phyloP scores from a whole-genome alignment of 2,888 invertebrate species.

The Pteria penguin region DNA sequence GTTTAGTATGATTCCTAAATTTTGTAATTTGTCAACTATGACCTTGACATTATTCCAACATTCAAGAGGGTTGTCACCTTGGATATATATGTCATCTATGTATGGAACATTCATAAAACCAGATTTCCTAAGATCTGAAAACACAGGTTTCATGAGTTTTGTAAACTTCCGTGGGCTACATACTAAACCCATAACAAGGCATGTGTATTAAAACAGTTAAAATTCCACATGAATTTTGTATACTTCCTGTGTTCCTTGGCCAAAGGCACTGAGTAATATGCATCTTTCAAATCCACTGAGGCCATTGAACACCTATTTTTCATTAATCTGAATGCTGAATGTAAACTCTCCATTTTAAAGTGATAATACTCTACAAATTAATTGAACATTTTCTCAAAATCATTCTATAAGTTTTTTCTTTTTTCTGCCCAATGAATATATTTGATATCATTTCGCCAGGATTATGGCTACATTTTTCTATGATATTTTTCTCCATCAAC shows the following conservation, averaged over 20 bases:
- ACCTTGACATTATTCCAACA: constrained; percentile 25
- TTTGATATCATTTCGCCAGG: constrained; percentile 41
- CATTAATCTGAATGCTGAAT: constrained; percentile 37
- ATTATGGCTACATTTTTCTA: background rate
- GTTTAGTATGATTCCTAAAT: constrained; percentile 24
- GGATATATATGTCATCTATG: constrained; percentile 41
- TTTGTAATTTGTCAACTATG: constrained; percentile 18
- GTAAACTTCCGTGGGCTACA: constrained; percentile 45
- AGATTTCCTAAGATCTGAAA: constrained; percentile 25
- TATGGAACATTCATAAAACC: constrained; percentile 38
- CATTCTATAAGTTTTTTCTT: constrained; percentile 41
- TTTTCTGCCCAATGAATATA: constrained; percentile 44
- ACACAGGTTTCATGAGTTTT: constrained; percentile 48
- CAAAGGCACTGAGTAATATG: constrained; percentile 51
- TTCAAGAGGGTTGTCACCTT: constrained; percentile 11
- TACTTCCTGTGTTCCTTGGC: constrained; percentile 29
- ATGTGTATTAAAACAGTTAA: constrained; percentile 37
- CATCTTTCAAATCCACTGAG: constrained; percentile 46
- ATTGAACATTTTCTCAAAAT: constrained; percentile 48
- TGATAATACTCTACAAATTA: constrained; percentile 45
- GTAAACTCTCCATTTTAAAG: constrained; percentile 56
- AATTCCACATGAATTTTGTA: constrained; percentile 38
- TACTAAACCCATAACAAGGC: constrained; percentile 37
- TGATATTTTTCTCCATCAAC: constrained; percentile 18
- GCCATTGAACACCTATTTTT: constrained; percentile 49